Percentiles rank a stretch among this genome's conserved stretches.
These are phyloP conservation scores for Camponotus fellah DNA, from an alignment of 2,888 invertebrate species.

Conservation along the genomic window DNA sequence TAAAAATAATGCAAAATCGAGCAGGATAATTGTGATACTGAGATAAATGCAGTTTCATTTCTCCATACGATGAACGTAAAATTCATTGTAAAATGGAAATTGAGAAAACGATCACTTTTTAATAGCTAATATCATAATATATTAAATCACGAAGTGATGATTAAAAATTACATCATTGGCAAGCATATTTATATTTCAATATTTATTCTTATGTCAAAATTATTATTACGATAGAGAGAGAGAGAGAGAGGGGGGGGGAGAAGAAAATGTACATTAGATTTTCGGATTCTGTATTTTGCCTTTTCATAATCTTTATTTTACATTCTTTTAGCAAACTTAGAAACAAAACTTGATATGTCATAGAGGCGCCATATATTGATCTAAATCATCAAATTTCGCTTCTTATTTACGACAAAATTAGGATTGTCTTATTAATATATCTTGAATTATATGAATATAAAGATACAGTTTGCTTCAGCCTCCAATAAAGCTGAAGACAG, in stretches of 20 bases:
- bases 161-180: not conserved
- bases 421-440: not conserved
- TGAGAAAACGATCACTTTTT: not conserved
- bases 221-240: not conserved
- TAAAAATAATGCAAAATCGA: not conserved
- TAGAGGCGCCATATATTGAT: not conserved
- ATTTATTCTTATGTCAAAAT: not conserved
- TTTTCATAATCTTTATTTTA: not conserved
- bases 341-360: not conserved
- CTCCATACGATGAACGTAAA: not conserved
- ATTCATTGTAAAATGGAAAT: not conserved
- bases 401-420: not conserved
- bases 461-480: not conserved
- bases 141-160: not conserved
- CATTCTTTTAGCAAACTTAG: not conserved
- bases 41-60: not conserved
- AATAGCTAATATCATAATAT: not conserved
- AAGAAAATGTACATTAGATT: too few species aligned
- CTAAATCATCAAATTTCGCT: not conserved
- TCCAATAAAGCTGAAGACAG: not conserved
- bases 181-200: not conserved
- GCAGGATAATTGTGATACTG: not conserved
- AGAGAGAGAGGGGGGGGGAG: too few species aligned
- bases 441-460: not conserved
- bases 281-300: too few species aligned